Evolutionary conservation across 2,888 invertebrate genomes (phyloP).

Genomic region (Xestobium rufovillosum): DNA sequence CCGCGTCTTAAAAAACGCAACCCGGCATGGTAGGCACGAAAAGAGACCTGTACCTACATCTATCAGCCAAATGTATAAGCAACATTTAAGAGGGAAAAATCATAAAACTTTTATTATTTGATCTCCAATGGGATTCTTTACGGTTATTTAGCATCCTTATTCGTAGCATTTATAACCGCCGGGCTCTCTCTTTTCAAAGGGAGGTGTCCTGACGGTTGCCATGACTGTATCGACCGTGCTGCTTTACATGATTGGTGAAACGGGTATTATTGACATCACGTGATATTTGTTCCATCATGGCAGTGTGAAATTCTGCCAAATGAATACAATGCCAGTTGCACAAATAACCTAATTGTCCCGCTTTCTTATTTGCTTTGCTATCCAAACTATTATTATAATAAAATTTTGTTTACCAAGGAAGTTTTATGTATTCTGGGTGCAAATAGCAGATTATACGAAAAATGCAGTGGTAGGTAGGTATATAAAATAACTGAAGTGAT

Average conservation of each 20-base stretch:
- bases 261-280: slow-evolving; percentile 34
- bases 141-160: slow-evolving; percentile 31
- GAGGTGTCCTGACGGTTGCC: slow-evolving; percentile 38
- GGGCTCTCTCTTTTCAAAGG: slow-evolving; percentile 28
- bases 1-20: slow-evolving; percentile 11
- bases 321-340: neutral
- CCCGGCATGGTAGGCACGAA: slow-evolving; percentile 17
- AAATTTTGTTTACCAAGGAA: too few species aligned
- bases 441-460: too few species aligned
- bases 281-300: slow-evolving; percentile 41
- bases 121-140: slow-evolving; percentile 42
- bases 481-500: too few species aligned
- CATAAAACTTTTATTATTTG: slow-evolving; percentile 45
- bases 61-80: slow-evolving; percentile 42
- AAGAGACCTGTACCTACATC: slow-evolving; percentile 43
- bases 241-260: slow-evolving; percentile 33
- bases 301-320: slow-evolving; percentile 25
- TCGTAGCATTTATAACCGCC: slow-evolving; percentile 16
- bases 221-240: slow-evolving; percentile 39
- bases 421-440: too few species aligned
- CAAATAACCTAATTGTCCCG: slow-evolving; percentile 8
- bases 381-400: too few species aligned
- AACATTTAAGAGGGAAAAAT: slow-evolving; percentile 40
- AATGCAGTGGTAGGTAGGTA: too few species aligned
- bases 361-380: slow-evolving; percentile 9